Evolutionary conservation across 2,888 invertebrate genomes (phyloP).

Genomic region (Synanthedon tipuliformis): DNA sequence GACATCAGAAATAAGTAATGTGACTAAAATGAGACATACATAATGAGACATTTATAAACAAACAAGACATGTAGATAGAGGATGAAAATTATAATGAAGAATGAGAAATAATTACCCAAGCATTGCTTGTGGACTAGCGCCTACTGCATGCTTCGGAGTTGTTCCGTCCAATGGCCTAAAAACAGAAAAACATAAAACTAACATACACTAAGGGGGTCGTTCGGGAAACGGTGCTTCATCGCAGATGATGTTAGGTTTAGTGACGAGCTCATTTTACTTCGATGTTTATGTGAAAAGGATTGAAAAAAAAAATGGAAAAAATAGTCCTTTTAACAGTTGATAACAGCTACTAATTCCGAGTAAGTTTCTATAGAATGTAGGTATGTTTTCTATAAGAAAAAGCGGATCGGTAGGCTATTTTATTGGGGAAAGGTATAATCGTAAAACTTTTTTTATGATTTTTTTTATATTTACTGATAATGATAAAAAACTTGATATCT

Average conservation of each 20-base stretch:
- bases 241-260: conserved; percentile 10
- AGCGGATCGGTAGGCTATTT: too few species aligned
- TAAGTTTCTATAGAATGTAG: too few species aligned
- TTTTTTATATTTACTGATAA: too few species aligned
- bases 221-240: conserved; percentile 17
- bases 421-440: too few species aligned
- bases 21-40: neutral
- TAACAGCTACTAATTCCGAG: too few species aligned
- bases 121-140: conserved; percentile 70
- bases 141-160: conserved; percentile 69
- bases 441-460: too few species aligned
- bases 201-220: conserved; percentile 34
- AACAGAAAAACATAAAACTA: conserved; percentile 67
- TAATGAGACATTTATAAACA: neutral
- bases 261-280: conserved; percentile 20
- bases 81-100: conserved; percentile 16
- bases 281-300: too few species aligned
- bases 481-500: too few species aligned
- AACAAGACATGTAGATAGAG: neutral
- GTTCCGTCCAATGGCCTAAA: conserved; percentile 75
- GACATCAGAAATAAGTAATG: too few species aligned
- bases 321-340: too few species aligned
- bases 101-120: conserved; percentile 72
- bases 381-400: too few species aligned
- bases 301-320: too few species aligned